Evolutionary conservation across 2,797 vertebrate species (phyloP).

Genomic region (Numenius phaeopus): DNA sequence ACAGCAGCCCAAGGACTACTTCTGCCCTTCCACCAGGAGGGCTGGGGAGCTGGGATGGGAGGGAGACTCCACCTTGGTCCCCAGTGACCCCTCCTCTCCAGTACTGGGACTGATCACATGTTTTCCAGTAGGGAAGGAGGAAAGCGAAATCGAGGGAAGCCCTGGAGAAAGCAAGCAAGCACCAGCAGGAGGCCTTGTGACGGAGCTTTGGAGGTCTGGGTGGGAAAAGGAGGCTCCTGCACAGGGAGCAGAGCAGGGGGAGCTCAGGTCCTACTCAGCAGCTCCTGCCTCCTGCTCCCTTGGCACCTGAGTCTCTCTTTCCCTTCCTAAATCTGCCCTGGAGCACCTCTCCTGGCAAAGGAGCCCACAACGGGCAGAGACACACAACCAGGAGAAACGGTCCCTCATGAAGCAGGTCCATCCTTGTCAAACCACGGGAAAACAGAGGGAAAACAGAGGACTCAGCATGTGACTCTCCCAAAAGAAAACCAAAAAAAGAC

Average conservation of each 20-base stretch:
- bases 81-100: neutral
- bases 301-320: neutral
- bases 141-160: neutral
- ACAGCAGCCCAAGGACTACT: neutral
- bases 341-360: neutral
- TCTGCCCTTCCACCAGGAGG: neutral
- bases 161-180: neutral
- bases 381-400: accelerated
- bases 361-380: neutral
- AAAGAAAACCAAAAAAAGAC: neutral
- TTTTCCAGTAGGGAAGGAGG: neutral
- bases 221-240: neutral
- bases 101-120: neutral
- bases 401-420: accelerated
- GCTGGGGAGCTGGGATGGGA: neutral
- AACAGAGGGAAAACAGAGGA: neutral
- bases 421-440: neutral
- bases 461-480: neutral
- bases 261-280: conserved; percentile 6
- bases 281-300: conserved; percentile 7
- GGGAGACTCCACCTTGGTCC: neutral
- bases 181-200: neutral
- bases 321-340: neutral
- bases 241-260: neutral
- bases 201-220: neutral